phyloP scores from a whole-genome alignment of 2,797 vertebrate species.

The Acropternis orthonyx region DNA sequence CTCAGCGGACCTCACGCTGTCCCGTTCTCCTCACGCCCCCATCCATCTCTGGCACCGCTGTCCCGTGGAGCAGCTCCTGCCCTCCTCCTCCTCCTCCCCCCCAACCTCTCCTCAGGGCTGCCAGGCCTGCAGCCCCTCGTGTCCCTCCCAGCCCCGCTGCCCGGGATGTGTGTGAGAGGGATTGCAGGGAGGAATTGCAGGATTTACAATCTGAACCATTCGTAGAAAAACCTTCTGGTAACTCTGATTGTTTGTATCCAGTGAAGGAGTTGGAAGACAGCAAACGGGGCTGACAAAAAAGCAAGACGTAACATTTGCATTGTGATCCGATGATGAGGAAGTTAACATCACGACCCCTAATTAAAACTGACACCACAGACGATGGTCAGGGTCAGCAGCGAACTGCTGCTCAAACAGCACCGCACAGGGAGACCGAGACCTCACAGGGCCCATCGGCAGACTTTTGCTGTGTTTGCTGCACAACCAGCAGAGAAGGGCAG shows the following conservation, averaged over 20 bases:
- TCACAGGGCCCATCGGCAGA: rapidly evolving
- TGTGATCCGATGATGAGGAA: too few species aligned
- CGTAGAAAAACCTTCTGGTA: background rate
- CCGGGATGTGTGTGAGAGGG: background rate
- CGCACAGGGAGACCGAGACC: background rate
- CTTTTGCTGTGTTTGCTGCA: rapidly evolving
- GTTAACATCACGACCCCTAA: rapidly evolving
- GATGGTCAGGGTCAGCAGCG: background rate
- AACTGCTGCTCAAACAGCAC: rapidly evolving
- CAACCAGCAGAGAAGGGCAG: background rate
- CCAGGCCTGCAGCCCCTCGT: background rate
- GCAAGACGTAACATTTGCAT: rapidly evolving
- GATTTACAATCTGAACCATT: too few species aligned
- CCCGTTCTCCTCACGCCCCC: background rate
- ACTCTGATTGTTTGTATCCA: background rate
- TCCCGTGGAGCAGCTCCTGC: too few species aligned
- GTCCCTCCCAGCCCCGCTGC: background rate
- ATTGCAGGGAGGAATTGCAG: background rate
- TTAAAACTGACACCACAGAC: background rate
- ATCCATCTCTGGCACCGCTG: too few species aligned
- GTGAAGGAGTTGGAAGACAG: too few species aligned
- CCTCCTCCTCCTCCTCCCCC: background rate
- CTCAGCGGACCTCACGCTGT: too few species aligned
- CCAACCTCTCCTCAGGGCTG: background rate
- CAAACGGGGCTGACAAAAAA: background rate